Evolutionary conservation across 1,140 invertebrate species (phyloP).

Genomic region (Conopomorpha cramerella): DNA sequence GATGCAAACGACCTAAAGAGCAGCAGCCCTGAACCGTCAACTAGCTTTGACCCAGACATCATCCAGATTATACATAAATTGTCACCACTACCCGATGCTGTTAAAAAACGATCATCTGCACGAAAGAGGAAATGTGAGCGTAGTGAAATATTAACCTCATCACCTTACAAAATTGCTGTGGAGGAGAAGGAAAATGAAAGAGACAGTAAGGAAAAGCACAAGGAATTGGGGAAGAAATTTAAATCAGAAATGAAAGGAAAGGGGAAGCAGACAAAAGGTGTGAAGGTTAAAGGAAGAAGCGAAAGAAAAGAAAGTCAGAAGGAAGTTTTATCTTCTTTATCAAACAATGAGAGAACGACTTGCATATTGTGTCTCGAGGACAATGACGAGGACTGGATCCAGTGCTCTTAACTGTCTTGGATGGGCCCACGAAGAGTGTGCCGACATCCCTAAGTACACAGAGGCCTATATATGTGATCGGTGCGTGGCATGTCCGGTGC

Average conservation of each 20-base stretch:
- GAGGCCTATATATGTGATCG: no score
- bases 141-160: conserved; percentile 14
- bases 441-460: no score
- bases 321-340: no score
- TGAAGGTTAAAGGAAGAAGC: no score
- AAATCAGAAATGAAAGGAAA: conserved; percentile 5
- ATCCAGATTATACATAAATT: conserved; percentile 9
- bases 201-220: conserved; percentile 6
- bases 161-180: conserved; percentile 9
- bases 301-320: no score
- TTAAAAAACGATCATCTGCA: conserved; percentile 7
- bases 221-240: conserved; percentile 7
- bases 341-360: no score
- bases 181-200: conserved; percentile 12
- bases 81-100: conserved; percentile 8
- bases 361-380: no score
- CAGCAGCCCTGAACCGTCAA: conserved; percentile 7
- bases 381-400: no score
- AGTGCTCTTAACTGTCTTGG: no score
- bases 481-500: no score
- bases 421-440: no score
- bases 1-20: background rate
- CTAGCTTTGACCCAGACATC: conserved; percentile 9
- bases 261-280: no score
- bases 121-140: conserved; percentile 8